Conservation (phyloP, 2,888 invertebrate genomes). For the Archips xylosteana region DNA sequence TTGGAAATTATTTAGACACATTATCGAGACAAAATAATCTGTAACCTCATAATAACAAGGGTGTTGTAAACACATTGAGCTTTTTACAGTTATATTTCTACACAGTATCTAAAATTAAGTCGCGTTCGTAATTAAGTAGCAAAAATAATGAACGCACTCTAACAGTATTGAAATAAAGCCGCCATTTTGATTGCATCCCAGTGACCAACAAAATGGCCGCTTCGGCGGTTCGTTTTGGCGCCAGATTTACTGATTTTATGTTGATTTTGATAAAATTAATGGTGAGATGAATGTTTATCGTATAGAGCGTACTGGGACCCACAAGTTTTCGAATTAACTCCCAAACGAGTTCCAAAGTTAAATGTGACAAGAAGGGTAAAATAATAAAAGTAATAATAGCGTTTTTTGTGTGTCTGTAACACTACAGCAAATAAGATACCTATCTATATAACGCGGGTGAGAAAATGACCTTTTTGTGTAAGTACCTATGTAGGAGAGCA, state of each 20-base stretch:
- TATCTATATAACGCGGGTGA: slow-evolving; percentile 58
- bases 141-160: slow-evolving; percentile 45
- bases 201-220: slow-evolving; percentile 55
- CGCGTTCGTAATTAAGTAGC: slow-evolving; percentile 46
- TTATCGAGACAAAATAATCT: slow-evolving; percentile 24
- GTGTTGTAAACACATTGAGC: slow-evolving; percentile 81
- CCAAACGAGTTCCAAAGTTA: slow-evolving; percentile 53
- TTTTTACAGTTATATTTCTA: slow-evolving; percentile 73
- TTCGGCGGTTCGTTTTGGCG: slow-evolving; percentile 37
- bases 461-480: slow-evolving; percentile 55
- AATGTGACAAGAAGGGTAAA: slow-evolving; percentile 45
- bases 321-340: slow-evolving; percentile 59
- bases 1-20: slow-evolving; percentile 33
- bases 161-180: slow-evolving; percentile 42
- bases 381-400: slow-evolving; percentile 47
- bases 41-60: slow-evolving; percentile 72
- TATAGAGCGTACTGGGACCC: slow-evolving; percentile 68
- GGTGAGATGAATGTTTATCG: slow-evolving; percentile 51
- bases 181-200: slow-evolving; percentile 41
- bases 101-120: slow-evolving; percentile 54
- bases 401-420: slow-evolving; percentile 73
- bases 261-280: slow-evolving; percentile 24
- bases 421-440: slow-evolving; percentile 62
- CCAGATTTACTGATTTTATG: slow-evolving; percentile 33
- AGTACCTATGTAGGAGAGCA: not conserved